Evolutionary conservation across 2,888 invertebrate species (phyloP).

Genomic region (Spodoptera picta): DNA sequence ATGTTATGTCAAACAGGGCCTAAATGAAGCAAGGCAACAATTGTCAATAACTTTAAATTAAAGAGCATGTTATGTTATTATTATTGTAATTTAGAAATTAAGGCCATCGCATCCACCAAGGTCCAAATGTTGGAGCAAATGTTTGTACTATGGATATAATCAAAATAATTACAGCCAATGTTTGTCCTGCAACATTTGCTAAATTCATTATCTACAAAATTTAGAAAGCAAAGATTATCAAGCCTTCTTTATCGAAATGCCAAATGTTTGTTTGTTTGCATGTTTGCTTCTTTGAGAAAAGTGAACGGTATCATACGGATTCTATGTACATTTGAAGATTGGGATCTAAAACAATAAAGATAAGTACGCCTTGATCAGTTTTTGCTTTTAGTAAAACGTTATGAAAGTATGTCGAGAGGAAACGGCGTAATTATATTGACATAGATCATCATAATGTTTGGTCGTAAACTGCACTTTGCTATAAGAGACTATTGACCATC

Average conservation of each 20-base stretch:
- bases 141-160: neutral
- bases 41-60: too few species aligned
- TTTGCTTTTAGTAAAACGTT: slow-evolving; percentile 35
- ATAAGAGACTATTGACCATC: slow-evolving; percentile 25
- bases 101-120: too few species aligned
- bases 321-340: slow-evolving; percentile 27
- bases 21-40: too few species aligned
- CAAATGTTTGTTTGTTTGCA: slow-evolving; percentile 42
- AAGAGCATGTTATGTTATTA: too few species aligned
- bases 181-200: slow-evolving; percentile 25
- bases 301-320: slow-evolving; percentile 45
- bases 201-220: slow-evolving; percentile 31
- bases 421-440: slow-evolving; percentile 34
- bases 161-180: slow-evolving; percentile 4
- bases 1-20: too few species aligned
- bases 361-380: slow-evolving; percentile 31
- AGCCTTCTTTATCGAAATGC: slow-evolving; percentile 25
- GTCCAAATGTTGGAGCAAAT: neutral
- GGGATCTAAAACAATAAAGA: slow-evolving; percentile 29
- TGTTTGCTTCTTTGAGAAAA: slow-evolving; percentile 39
- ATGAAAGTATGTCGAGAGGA: slow-evolving; percentile 38
- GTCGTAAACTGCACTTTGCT: slow-evolving; percentile 24
- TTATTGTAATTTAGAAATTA: slow-evolving; percentile 1
- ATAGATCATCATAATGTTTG: slow-evolving; percentile 23
- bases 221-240: slow-evolving; percentile 25